These are phyloP conservation scores for Diplodus puntazzo DNA, from an alignment of 2,797 vertebrate species.

Conservation along the genomic window DNA sequence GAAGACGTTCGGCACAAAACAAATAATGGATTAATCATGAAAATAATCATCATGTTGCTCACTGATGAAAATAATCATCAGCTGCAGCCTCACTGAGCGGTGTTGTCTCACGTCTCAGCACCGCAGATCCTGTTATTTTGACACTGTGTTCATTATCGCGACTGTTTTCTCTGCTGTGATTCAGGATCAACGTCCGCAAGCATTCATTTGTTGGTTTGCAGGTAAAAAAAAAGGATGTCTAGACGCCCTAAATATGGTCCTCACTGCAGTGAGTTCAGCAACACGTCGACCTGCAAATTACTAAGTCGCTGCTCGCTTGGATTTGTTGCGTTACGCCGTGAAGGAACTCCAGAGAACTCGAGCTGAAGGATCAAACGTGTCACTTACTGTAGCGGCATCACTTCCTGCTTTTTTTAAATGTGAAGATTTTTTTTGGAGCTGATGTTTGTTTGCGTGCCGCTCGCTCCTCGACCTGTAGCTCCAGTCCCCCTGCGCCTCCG, in stretches of 20 bases:
- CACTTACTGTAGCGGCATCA: no score
- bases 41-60: no score
- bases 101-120: no score
- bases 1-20: no score
- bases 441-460: slow-evolving; percentile 4
- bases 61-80: no score
- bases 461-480: slow-evolving; percentile 17
- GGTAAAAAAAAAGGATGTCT: slow-evolving; percentile 26
- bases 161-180: no score
- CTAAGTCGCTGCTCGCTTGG: background rate
- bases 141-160: no score
- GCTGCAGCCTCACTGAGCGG: no score
- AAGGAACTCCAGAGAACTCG: background rate
- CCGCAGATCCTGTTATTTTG: background rate
- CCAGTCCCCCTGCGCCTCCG: slow-evolving; percentile 14
- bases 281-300: slow-evolving; percentile 10
- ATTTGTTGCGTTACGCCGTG: background rate
- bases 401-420: background rate
- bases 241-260: slow-evolving; percentile 50
- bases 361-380: no score
- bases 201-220: slow-evolving; percentile 29
- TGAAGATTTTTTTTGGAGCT: no score
- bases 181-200: background rate
- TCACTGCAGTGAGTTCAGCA: background rate
- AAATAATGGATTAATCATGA: no score